Evolutionary conservation across 2,888 invertebrate species (phyloP).

Genomic region (Torymus aiolomorphi): DNA sequence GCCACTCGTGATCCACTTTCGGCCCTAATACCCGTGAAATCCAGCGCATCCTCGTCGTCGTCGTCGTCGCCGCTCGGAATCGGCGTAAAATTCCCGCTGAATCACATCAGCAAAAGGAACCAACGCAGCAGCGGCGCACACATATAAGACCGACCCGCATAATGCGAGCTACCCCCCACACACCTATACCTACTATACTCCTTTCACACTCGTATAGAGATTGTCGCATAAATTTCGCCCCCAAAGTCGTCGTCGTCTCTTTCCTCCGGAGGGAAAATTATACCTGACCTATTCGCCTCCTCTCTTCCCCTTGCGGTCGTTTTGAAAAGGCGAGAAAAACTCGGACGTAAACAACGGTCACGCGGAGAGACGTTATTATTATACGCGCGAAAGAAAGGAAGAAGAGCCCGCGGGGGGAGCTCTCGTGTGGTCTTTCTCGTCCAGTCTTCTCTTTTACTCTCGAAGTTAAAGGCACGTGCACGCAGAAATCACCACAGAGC

Average conservation of each 20-base stretch:
- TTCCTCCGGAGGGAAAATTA: no score
- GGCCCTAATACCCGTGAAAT: conserved; percentile 50
- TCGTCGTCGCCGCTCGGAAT: conserved; percentile 38
- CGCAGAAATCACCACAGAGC: background rate
- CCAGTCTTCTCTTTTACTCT: background rate
- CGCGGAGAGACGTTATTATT: no score
- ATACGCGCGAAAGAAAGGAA: no score
- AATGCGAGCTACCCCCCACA: background rate
- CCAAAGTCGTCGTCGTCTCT: background rate
- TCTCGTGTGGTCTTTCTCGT: no score
- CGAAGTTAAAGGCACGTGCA: background rate
- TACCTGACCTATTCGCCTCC: conserved; percentile 18
- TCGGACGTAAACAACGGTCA: background rate
- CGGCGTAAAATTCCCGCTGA: conserved; percentile 40
- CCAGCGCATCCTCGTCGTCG: conserved; percentile 10
- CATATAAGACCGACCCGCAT: background rate
- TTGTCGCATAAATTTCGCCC: conserved; percentile 13
- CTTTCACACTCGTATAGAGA: background rate
- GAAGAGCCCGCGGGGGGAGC: no score
- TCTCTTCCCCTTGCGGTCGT: no score
- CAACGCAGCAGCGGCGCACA: no score
- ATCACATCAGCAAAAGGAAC: background rate
- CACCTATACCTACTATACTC: background rate
- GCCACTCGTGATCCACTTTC: conserved; percentile 17
- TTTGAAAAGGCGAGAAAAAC: conserved; percentile 35